phyloP scores from a whole-genome alignment of 2,888 invertebrate genomes.

The Prenolepis imparis region DNA sequence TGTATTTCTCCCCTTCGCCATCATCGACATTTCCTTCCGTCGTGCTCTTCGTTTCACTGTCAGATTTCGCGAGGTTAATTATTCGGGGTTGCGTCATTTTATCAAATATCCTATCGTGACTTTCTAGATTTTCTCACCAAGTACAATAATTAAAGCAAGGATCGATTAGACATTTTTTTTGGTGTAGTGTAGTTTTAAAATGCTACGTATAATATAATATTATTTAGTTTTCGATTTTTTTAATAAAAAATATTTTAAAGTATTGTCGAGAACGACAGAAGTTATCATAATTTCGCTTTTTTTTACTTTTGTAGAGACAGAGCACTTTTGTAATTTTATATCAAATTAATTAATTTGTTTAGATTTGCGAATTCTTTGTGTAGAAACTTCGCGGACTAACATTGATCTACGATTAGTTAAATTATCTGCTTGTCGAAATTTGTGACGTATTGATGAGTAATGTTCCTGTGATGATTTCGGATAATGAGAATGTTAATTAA shows the following conservation, averaged over 20 bases:
- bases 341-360: not conserved
- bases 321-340: not conserved
- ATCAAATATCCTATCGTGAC: not conserved
- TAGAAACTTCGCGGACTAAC: not conserved
- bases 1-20: constrained; percentile 16
- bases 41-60: constrained; percentile 1
- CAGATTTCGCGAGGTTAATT: constrained; percentile 35
- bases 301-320: not conserved
- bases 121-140: not conserved
- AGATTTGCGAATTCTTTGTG: not conserved
- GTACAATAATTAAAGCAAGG: not conserved
- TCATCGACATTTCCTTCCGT: not conserved
- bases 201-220: not conserved
- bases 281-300: not conserved
- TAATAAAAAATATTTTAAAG: not conserved
- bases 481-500: not conserved
- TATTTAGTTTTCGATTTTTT: not conserved
- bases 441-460: not conserved
- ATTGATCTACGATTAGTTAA: constrained; percentile 18
- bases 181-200: not conserved
- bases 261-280: not conserved
- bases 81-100: not conserved
- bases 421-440: constrained; percentile 16
- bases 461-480: not conserved
- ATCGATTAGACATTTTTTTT: not conserved